Evolutionary conservation across 2,797 vertebrate genomes (phyloP), one percentile per base, ranked within the genome.

Genomic region (Sebastes kiyomatsui): DNA sequence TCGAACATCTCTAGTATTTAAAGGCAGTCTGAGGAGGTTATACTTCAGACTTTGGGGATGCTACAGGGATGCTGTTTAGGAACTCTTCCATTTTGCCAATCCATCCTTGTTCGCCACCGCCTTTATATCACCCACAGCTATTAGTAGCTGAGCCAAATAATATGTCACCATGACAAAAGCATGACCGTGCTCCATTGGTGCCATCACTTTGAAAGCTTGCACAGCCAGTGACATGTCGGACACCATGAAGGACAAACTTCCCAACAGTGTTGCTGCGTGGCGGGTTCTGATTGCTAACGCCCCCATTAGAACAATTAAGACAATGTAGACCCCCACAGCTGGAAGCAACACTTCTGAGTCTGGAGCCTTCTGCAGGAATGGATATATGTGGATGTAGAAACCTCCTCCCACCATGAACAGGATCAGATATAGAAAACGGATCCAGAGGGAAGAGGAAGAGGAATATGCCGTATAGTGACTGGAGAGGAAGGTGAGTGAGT

Each of bases 61-160:
- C 59, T 61, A 55, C 58, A 74, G 28, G 22, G 56, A 76, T 35
- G 5, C 60, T 10, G 16, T 16, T 87, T 94, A 96, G 52, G 88
- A 88, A 58, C 75, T 80, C 87, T 97, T 97, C 94, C 94, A 94
- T 75, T 96, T 95, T 42, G 77, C 72, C 72, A 94, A 88, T 46
- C 94, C 93, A 0, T 94, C 89, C 0, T 81, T 77, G 23, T 54
- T 62, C 0, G 94, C 94, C 16, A 83, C 72, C 28, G 90, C 92
- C 28, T 77, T 92, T 14, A 96, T 33, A 14, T 96, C 96, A 0
- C 96, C 95, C n/a, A 96, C 79, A 0, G 96, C 86, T 0, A 99
- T 96, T 9, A 97, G 91, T 14, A 96, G 27, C 93, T 98, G 97
- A 1, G 96, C 96, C 0, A 94, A 67, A 59, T 97, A 99, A 82